phyloP scores from a whole-genome alignment of 92 coral and sea anemone species.

The Bergia puertoricense region DNA sequence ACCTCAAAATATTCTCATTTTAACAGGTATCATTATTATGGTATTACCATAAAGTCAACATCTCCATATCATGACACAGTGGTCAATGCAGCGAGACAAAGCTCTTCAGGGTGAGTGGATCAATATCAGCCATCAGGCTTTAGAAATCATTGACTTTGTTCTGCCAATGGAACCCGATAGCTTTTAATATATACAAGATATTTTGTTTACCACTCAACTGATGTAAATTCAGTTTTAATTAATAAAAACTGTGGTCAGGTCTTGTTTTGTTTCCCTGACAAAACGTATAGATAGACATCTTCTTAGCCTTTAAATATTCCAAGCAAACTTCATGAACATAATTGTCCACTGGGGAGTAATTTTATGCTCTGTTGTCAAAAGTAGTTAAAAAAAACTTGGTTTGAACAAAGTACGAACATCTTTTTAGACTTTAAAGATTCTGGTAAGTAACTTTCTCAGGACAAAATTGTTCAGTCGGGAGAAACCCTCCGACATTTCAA shows the following conservation, averaged over 20 bases:
- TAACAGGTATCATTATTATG: slow-evolving; percentile 97
- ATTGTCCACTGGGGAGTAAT: too few species aligned
- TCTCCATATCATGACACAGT: slow-evolving; percentile 98
- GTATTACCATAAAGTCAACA: slow-evolving; percentile 90
- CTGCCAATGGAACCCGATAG: background rate
- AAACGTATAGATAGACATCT: background rate
- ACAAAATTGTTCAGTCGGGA: too few species aligned
- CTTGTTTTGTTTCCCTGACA: background rate
- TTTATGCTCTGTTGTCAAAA: too few species aligned
- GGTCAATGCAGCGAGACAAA: slow-evolving; percentile 92
- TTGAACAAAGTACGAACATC: too few species aligned
- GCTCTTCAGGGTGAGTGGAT: slow-evolving; percentile 81
- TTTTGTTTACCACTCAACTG: background rate
- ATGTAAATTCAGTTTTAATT: background rate
- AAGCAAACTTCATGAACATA: background rate
- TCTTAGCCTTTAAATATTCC: background rate
- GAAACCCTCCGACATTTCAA: too few species aligned
- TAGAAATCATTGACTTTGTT: background rate
- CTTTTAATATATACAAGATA: background rate
- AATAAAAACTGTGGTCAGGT: background rate
- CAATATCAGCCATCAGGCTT: background rate
- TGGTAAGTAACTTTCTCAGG: too few species aligned
- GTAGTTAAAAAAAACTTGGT: too few species aligned
- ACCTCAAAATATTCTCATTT: background rate
- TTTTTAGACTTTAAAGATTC: too few species aligned